phyloP scores from a whole-genome alignment of 2,113 vertebrate species.

The Podarcis muralis region DNA sequence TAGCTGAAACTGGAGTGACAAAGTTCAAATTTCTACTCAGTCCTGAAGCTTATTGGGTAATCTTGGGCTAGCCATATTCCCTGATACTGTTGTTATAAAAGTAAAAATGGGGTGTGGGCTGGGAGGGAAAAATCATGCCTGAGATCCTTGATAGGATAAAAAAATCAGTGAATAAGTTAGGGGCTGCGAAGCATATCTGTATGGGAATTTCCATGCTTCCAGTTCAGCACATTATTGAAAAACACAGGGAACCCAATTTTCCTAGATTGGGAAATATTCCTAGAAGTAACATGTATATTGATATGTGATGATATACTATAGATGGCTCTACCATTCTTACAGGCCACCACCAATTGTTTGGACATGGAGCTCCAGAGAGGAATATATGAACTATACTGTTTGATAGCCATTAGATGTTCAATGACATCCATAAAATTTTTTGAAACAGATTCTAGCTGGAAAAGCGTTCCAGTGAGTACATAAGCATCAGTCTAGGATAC shows the following conservation, averaged over 20 bases:
- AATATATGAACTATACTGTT: not conserved
- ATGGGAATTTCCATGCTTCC: not conserved
- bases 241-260: not conserved
- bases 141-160: not conserved
- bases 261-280: not conserved
- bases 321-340: not conserved
- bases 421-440: not conserved
- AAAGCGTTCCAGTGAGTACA: no score
- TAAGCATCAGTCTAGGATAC: no score
- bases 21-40: not conserved
- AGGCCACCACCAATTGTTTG: not conserved
- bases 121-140: not conserved
- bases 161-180: not conserved
- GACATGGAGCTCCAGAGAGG: not conserved
- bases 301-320: not conserved
- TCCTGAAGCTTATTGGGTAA: no score
- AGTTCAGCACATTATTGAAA: not conserved
- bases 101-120: not conserved
- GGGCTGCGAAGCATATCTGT: no score
- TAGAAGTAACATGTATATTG: not conserved
- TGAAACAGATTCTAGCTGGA: not conserved
- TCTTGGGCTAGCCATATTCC: not conserved
- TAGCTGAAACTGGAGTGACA: not conserved
- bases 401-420: not conserved
- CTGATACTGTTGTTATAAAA: not conserved